phyloP scores from a whole-genome alignment of 1,140 invertebrate species.

The Apis florea region DNA sequence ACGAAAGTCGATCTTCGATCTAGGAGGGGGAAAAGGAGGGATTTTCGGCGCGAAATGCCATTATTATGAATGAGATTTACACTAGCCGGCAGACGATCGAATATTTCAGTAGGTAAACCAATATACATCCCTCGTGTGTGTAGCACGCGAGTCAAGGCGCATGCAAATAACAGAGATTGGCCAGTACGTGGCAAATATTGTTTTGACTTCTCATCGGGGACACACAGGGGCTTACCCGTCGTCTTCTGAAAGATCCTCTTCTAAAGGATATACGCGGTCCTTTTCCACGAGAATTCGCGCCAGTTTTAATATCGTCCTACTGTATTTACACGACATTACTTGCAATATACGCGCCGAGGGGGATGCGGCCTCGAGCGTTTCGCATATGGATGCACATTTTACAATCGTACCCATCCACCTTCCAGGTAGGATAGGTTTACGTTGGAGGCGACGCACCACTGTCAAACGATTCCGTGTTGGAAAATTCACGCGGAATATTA shows the following conservation, averaged over 20 bases:
- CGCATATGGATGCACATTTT: slow-evolving; percentile 19
- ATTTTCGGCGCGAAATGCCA: slow-evolving; percentile 23
- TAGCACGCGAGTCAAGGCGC: slow-evolving; percentile 16
- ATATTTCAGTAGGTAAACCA: slow-evolving; percentile 71
- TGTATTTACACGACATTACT: slow-evolving; percentile 65
- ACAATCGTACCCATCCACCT: not conserved
- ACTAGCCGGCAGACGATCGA: slow-evolving; percentile 67
- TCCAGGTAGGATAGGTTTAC: not conserved
- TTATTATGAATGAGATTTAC: slow-evolving; percentile 76
- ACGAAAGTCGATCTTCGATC: not conserved
- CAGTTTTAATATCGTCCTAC: slow-evolving; percentile 71
- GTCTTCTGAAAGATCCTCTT: slow-evolving; percentile 11
- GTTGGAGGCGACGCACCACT: not conserved
- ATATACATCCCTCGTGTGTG: slow-evolving; percentile 50
- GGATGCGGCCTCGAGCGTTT: not conserved
- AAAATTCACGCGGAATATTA: slow-evolving; percentile 27
- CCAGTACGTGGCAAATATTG: slow-evolving; percentile 68
- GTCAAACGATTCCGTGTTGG: not conserved
- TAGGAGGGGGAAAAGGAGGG: not conserved
- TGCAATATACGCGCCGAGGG: slow-evolving; percentile 43
- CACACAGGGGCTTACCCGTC: not conserved
- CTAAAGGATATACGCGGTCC: not conserved
- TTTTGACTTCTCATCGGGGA: slow-evolving; percentile 56
- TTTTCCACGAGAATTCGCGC: slow-evolving; percentile 56
- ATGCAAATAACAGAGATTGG: slow-evolving; percentile 66